Base-by-base conservation (phyloP, 30 jellyfish, hydroid and myxozoan species). In the Haliclystus octoradiatus region DNA sequence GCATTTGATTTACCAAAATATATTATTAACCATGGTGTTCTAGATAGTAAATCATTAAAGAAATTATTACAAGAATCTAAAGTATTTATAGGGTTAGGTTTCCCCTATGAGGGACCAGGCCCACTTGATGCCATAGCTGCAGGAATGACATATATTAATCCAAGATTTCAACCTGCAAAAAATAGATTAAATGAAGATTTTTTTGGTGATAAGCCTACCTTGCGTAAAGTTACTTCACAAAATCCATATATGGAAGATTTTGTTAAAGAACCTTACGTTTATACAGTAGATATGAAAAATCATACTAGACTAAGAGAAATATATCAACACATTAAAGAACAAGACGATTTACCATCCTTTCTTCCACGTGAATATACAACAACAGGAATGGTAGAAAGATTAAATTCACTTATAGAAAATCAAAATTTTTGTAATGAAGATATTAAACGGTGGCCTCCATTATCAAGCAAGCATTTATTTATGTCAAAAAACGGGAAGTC, bases 41-140 rank as follows among this genome's bases (percentile, higher is more conserved):
- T 40, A 5, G 57, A 40, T 40, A 40, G 57, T 9, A 40, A 9
- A 40, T 9, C 14, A 19, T 40, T 40, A 19, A 40, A 9, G 19
- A 9, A 40, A 40, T 19, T 40, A 19, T 19, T 40, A 5, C 57
- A 40, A 19, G 57, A 40, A 40, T 40, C 57, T 5, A 40, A 40
- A 40, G 57, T 90, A 13, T 90, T 90, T 74, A 73, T 90, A 28
- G 99, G 99, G 13, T 66, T 82, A 13, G 99, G 99, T 0, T 90
- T 90, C 62, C 99, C 99, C 31, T 90, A 70, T 69, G 99, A 90
- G 47, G 99, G 99, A 19, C 99, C 99, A 2, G 99, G 94, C 1
- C 88, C 96, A 0, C 49, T 90, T 40, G 99, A 90, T 33, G 99
- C 99, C 23, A 47, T 82, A 26, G 92, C 94, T 4, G 63, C 82